Conservation (phyloP, 2,113 vertebrate genomes). For the Gallinago jamesoni region DNA sequence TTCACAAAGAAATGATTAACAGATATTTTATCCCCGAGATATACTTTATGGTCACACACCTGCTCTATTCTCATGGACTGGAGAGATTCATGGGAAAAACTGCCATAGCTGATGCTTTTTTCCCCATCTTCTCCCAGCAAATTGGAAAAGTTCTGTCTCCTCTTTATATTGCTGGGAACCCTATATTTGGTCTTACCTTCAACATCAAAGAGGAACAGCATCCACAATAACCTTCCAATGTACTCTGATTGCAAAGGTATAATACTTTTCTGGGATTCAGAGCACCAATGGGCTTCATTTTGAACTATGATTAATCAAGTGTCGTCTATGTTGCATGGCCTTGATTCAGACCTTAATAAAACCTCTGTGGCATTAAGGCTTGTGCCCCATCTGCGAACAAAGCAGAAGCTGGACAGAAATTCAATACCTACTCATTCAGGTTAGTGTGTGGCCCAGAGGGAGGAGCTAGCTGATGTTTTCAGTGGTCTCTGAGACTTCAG, state of each 20-base stretch:
- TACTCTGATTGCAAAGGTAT: not conserved
- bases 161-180: not conserved
- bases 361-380: not conserved
- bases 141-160: not conserved
- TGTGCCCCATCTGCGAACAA: not conserved
- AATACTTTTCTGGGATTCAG: not conserved
- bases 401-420: not conserved
- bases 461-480: not conserved
- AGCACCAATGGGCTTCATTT: not conserved
- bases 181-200: not conserved
- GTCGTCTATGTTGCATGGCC: not conserved
- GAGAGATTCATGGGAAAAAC: not conserved
- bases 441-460: not conserved
- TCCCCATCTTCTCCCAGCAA: not conserved
- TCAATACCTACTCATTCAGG: not conserved
- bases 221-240: not conserved
- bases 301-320: not conserved
- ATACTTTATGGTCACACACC: rapidly evolving
- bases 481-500: not conserved
- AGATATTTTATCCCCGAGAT: too few species aligned
- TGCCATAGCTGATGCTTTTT: not conserved
- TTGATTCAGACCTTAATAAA: not conserved
- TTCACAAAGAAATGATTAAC: not conserved
- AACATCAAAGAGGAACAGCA: not conserved
- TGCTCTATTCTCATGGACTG: not conserved